Conservation (phyloP, 2,888 invertebrate genomes). For the Drosophila colorata region DNA sequence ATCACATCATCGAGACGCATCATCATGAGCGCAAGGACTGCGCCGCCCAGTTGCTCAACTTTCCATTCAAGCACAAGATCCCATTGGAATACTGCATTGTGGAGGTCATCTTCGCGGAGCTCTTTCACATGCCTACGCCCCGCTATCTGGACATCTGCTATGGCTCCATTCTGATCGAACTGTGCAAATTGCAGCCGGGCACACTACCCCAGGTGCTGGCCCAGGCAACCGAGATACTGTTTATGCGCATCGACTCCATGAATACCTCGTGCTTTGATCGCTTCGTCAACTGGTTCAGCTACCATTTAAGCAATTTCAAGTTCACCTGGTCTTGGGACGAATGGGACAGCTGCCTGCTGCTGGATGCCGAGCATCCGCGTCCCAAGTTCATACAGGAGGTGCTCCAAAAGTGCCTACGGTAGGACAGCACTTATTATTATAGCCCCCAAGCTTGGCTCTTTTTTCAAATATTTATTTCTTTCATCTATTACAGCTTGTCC, state of each 20-base stretch:
- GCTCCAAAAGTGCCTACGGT: conserved; percentile 95
- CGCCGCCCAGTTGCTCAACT: conserved; percentile 95
- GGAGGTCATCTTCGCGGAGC: conserved; percentile 97
- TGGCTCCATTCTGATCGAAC: conserved; percentile 97
- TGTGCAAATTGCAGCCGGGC: conserved; percentile 98
- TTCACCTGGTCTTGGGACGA: conserved; percentile 99
- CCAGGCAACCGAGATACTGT: conserved; percentile 98
- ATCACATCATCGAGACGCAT: conserved; percentile 95
- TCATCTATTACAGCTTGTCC: conserved; percentile 89
- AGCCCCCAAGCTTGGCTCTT: background rate
- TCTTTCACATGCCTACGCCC: conserved; percentile 96
- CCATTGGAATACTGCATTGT: conserved; percentile 99
- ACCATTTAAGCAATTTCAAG: conserved; percentile 99
- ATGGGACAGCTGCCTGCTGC: conserved; percentile 94
- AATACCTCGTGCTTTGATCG: conserved; percentile 98
- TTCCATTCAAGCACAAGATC: conserved; percentile 96
- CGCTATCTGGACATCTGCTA: conserved; percentile 96
- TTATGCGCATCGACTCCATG: conserved; percentile 98
- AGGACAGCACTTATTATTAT: conserved; percentile 17
- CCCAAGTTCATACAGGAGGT: conserved; percentile 98
- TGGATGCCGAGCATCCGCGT: conserved; percentile 95
- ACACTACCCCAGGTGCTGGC: conserved; percentile 99
- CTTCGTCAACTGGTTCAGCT: conserved; percentile 98
- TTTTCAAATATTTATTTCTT: background rate
- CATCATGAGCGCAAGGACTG: conserved; percentile 97